Evolutionary conservation across 1,140 invertebrate genomes (phyloP).

Genomic region (Ceratina japonica): DNA sequence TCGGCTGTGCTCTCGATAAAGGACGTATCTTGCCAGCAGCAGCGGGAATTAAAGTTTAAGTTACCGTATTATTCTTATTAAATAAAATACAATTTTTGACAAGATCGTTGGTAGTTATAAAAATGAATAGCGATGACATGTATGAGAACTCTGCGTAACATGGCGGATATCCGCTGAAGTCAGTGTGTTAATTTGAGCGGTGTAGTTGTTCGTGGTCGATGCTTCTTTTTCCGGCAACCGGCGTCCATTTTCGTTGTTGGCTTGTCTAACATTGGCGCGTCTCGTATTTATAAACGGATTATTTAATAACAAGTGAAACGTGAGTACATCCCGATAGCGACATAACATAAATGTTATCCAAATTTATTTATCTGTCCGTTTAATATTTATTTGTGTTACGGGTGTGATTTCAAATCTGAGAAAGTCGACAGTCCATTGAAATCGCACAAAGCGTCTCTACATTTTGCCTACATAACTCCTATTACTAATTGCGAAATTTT

Average conservation of each 20-base stretch:
- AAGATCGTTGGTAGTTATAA: too few relatives aligned
- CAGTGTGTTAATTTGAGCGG: slow-evolving; percentile 34
- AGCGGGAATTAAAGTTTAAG: background rate
- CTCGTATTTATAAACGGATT: slow-evolving; percentile 40
- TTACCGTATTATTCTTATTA: background rate
- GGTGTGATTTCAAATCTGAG: background rate
- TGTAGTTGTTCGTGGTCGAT: slow-evolving; percentile 59
- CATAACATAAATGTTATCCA: background rate
- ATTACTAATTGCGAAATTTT: background rate
- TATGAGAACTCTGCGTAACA: slow-evolving; percentile 14
- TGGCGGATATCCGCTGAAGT: slow-evolving; percentile 38
- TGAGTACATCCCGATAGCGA: slow-evolving; percentile 37
- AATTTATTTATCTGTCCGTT: too few relatives aligned
- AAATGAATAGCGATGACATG: background rate
- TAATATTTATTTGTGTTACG: background rate
- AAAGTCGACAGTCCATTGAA: background rate
- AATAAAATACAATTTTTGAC: background rate
- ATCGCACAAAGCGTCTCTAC: slow-evolving; percentile 24
- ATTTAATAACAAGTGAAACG: slow-evolving; percentile 39
- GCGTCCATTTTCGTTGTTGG: slow-evolving; percentile 73
- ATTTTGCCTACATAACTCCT: too few relatives aligned
- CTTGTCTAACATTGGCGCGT: slow-evolving; percentile 51
- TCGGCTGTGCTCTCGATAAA: too few relatives aligned
- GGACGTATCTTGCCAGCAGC: background rate
- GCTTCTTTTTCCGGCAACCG: slow-evolving; percentile 72